Evolutionary conservation across 2,888 invertebrate genomes (phyloP), one percentile per base, ranked within the genome.

Genomic region (Trachelus stipa): DNA sequence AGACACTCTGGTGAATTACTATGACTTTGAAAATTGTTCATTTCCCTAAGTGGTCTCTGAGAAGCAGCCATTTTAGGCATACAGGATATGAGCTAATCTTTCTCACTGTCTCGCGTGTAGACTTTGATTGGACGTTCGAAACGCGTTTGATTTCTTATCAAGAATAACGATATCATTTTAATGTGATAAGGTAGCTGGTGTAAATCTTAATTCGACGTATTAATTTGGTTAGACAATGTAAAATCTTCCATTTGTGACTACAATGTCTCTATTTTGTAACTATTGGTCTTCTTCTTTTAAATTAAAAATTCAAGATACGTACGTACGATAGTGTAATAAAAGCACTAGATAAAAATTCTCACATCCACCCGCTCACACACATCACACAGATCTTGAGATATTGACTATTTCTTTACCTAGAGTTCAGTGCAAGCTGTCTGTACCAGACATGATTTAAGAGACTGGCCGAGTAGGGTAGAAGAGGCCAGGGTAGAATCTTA

Each of bases 391-490:
- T 56, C 56, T 56, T 56, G 56, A 56, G 56, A 56, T 56, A 56
- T 77, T 33, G 74, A 56, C 73, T 11, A 78, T 35, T 6, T 69
- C 31, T 73, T 78, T 78, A 78, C 78, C 78, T 78, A 78, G 78
- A 34, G 33, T 78, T 90, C 35, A 88, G 79, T 34, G 89, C 90
- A 71, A 91, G 86, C 74, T 91, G 91, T 77, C 88, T 91, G 88
- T 90, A 91, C 91, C 90, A 91, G 71, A 91, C 87, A 76, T 91
- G 91, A 84, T 89, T 90, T 75, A 91, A 84, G 31, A 91, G 81
- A 83, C 88, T 90, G 69, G 90, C 88, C 73, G 89, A 88, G 84
- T 91, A 90, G 4, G 91, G 89, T 77, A 91, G 84, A 83, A 90
- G 82, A 34, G 91, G 86, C 91, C 91, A 91, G 40, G 88, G 90